Conservation (phyloP, 2,888 invertebrate species). For the Eupithecia subfuscata region DNA sequence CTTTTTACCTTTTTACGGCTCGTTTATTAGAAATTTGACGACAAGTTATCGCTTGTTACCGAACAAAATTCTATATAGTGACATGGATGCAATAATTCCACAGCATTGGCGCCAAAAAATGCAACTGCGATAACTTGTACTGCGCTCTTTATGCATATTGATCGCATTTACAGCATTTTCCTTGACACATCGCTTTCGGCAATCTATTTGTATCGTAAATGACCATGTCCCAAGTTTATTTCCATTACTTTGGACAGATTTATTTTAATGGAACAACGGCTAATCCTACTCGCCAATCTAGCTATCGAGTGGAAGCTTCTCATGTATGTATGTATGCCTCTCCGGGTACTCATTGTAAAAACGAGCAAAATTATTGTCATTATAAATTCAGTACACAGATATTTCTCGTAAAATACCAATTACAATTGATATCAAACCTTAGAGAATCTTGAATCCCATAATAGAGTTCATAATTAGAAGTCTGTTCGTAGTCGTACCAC, state of each 20-base stretch:
- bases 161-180: constrained; percentile 74
- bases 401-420: constrained; percentile 30
- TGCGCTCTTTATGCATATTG: constrained; percentile 76
- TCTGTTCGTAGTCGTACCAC: constrained; percentile 36
- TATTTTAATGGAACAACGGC: constrained; percentile 56
- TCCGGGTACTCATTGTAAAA: constrained; percentile 39
- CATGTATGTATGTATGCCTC: constrained; percentile 77
- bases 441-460: constrained; percentile 48
- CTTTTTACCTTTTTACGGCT: constrained; percentile 81
- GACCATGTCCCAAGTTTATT: constrained; percentile 69
- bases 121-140: constrained; percentile 79
- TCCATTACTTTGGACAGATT: constrained; percentile 54
- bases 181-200: constrained; percentile 80
- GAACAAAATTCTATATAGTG: constrained; percentile 63
- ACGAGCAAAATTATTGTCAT: constrained; percentile 11
- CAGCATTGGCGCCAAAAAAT: constrained; percentile 66
- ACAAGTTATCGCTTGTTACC: constrained; percentile 80
- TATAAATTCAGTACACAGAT: constrained; percentile 3
- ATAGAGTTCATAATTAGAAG: constrained; percentile 40
- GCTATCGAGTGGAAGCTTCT: constrained; percentile 66
- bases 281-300: constrained; percentile 62
- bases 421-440: constrained; percentile 47
- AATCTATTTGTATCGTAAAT: constrained; percentile 63
- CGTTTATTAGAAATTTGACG: constrained; percentile 78
- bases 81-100: constrained; percentile 55